Percentiles rank a stretch among this genome's conserved stretches.
Evolutionary conservation across 2,888 invertebrate species (phyloP).

Genomic region (Trissolcus brochymenae): DNA sequence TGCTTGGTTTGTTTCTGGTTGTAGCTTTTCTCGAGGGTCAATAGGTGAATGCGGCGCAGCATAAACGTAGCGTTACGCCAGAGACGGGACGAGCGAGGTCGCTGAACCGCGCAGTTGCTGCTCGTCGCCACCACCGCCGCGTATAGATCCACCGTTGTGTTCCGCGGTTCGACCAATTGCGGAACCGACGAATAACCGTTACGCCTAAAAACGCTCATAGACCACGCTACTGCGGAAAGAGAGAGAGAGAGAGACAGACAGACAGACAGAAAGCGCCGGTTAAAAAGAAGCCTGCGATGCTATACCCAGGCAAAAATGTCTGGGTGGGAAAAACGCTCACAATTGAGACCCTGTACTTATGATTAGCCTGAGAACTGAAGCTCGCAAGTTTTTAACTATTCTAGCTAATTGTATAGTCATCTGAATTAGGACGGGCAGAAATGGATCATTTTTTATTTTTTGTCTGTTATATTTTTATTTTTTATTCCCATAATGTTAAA

Average conservation of each 20-base stretch:
- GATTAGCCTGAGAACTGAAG: slow-evolving; percentile 29
- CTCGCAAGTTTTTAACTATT: slow-evolving; percentile 1
- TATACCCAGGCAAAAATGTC: slow-evolving; percentile 29
- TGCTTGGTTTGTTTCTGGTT: slow-evolving; percentile 27
- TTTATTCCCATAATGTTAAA: slow-evolving; percentile 14
- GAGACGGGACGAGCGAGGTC: slow-evolving; percentile 56
- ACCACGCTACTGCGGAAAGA: slow-evolving; percentile 21
- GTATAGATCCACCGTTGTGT: slow-evolving; percentile 63
- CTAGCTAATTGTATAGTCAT: not conserved
- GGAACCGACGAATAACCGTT: slow-evolving; percentile 64
- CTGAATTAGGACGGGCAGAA: too few species aligned
- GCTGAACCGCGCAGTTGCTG: slow-evolving; percentile 61
- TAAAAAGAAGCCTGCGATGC: slow-evolving; percentile 30
- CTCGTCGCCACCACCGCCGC: slow-evolving; percentile 61
- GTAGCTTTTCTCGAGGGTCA: slow-evolving; percentile 52
- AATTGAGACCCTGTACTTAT: slow-evolving; percentile 25
- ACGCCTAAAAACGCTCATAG: slow-evolving; percentile 60
- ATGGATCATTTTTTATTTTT: too few species aligned
- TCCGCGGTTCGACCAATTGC: slow-evolving; percentile 59
- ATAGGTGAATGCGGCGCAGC: slow-evolving; percentile 55
- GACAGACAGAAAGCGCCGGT: not conserved
- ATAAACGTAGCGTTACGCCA: slow-evolving; percentile 47
- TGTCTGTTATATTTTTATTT: too few species aligned
- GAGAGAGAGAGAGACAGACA: slow-evolving; percentile 14
- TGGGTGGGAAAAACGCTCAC: slow-evolving; percentile 22